Evolutionary conservation across 2,113 vertebrate species (phyloP), one percentile per base, ranked within the genome.

Genomic region (Rostratula benghalensis): DNA sequence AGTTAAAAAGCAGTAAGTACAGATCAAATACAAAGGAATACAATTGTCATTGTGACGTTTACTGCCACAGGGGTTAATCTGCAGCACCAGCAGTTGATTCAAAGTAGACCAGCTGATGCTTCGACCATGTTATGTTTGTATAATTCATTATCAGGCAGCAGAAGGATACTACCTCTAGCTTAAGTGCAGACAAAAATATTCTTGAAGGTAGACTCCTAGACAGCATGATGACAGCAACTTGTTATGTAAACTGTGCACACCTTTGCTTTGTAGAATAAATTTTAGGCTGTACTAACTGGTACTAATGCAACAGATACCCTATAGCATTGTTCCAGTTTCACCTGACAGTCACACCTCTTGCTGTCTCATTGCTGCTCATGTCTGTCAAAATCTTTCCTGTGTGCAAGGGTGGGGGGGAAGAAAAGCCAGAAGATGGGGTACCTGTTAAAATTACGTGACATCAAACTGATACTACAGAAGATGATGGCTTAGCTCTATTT

Each of bases 1-100:
- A 69, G 50, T 67, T 85, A 61, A 83, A 93, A 89, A 90, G 59
- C 68, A 94, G 59, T 89, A 87, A 35, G 35, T 65, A 31, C 0
- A 0, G 54, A 81, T 95, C 56, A 59, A 74, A 90, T 83, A 25
- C 37, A 90, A 89, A 82, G 70, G 79, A 95, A 90, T 91, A 75
- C 61, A 11, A 39, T 83, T 93, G 88, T 88, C 94, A 74, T 48
- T 89, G 88, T 95, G 89, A 67, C 1, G 1, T 54, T 83, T 63
- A 80, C 68, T 90, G 91, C 93, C 71, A 59, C 9, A 5, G 90
- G 86, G 68, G 22, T 90, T 92, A 61, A 78, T 89, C 11, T 89
- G 37, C 80, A 77, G 43, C 63, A 78, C 51, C 56, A 86, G 83
- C 69, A 54, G 60, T 30, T 68, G 83, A 82, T 59, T 88, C 39